Base-by-base conservation (phyloP, 2,797 vertebrate genomes). In the Microtus obscurus region DNA sequence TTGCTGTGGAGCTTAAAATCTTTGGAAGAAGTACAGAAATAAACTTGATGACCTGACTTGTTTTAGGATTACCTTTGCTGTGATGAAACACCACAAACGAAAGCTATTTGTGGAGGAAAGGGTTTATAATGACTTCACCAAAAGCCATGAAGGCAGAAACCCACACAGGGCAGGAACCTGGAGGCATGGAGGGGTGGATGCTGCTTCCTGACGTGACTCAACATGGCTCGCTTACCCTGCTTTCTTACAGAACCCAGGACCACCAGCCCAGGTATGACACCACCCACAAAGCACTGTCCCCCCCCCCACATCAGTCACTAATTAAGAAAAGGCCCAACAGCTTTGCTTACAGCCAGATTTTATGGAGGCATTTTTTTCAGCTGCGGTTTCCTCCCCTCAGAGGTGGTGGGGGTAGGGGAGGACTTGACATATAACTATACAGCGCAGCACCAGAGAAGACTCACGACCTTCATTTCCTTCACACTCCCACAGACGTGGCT, bases 1-100 rank as follows among this genome's bases (percentile, higher is more conserved):
- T 94, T 77, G 27, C 93, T 79, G 31, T 37, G 90, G 11, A 89
- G 34, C 27, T 89, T 83, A 92, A 92, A 51, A 91, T 71, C 74
- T 78, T 45, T 40, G 17, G 16, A 86, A 79, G 29, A 56, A 89
- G 29, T 51, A 51, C 53, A 51, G 34, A 93, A 69, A 63, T 80
- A 21, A 87, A 73, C 29, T 78, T 34, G 74, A 90, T 71, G 34
- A 53, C 6, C 17, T 48, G 0, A 53, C 43, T n/a, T 63, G 59
- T 45, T 40, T 31, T 19, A 34, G 29, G 43, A 17, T 45, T 45
- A 83, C 17, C 31, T 21, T 45, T 63, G 78, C 25, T 81, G 40
- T 2, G 4, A 65, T 34, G 40, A 45, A 65, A 83, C 27, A 61
- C 56, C 16, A 63, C 37, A 19, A 63, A 29, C 37, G 65, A 65